Evolutionary conservation across 2,888 invertebrate species (phyloP), one percentile per base, ranked within the genome.

Genomic region (Lapara coniferarum): DNA sequence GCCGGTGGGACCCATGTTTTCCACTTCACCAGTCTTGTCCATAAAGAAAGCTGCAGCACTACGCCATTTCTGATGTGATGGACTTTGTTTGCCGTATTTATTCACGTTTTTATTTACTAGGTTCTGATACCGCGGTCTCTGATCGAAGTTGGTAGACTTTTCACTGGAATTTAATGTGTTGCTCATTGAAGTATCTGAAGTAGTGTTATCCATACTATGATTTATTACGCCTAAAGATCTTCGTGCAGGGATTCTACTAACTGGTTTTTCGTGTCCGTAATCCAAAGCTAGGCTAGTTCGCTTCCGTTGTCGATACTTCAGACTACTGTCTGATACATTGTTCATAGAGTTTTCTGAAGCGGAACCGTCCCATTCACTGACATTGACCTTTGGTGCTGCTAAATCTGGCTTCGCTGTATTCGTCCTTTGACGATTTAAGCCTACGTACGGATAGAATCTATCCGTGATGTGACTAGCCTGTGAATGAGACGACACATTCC

Each of bases 31-130:
- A 14, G 92, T 93, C 73, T 94, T 92, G 69, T 91, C 86, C 92
- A 93, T 92, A 68, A 95, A 94, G 79, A 95, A 95, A 30, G 94
- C 89, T 12, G 94, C 94, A 0, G 95, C 95, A 73, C 93, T 95
- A 69, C 94, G 93, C 92, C 95, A 95, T 72, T 94, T 92, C 25
- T 89, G 92, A 66, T 80, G 82, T 12, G 81, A 76, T 16, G 88
- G 84, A 78, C 85, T 90, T 56, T 81, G 81, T 71, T 87, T 86
- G 30, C 76, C 74, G 67, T 78, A 71, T 71, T 81, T 84, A 68
- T 77, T 83, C 14, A 77, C 69, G 71, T 81, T 84, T 71, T 81
- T 85, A 70, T 68, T 80, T 10, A 78, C 76, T 53, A 86, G 71
- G 71, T 89, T 89, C 76, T 88, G 86, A 71, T 89, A 88, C 69